Percentiles rank a stretch among this genome's conserved stretches.
phyloP scores from a whole-genome alignment of 1,140 invertebrate species.

The Hyposmocoma kahamanoa region DNA sequence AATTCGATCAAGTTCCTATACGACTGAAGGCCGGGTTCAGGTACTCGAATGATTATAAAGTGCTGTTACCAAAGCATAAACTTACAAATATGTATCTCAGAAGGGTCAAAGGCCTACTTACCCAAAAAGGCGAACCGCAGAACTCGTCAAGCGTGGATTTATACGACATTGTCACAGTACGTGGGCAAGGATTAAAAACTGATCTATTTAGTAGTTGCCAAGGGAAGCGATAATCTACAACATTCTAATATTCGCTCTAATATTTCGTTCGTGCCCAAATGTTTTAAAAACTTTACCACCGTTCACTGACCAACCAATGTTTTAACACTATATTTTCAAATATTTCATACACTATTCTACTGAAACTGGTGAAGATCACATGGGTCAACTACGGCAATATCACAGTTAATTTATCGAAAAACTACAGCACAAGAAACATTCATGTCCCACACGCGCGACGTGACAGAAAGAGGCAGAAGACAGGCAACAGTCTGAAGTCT shows the following conservation, averaged over 20 bases:
- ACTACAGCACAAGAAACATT: neutral
- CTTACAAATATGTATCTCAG: neutral
- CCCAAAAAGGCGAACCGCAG: slow-evolving; percentile 80
- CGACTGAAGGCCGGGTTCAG: neutral
- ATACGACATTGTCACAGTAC: slow-evolving; percentile 37
- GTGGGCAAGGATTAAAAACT: neutral
- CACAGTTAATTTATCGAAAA: slow-evolving; percentile 2
- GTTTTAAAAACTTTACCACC: slow-evolving; percentile 2
- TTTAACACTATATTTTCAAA: neutral
- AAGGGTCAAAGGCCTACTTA: slow-evolving; percentile 67
- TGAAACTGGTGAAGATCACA: neutral
- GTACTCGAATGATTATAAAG: neutral
- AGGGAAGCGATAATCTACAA: neutral
- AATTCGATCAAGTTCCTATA: neutral
- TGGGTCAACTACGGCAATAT: neutral
- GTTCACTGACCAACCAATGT: neutral
- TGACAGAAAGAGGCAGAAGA: too few relatives aligned
- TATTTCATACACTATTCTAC: neutral
- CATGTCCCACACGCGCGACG: neutral
- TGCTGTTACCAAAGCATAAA: neutral
- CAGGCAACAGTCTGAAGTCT: too few relatives aligned
- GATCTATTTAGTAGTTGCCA: neutral
- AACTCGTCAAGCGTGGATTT: slow-evolving; percentile 75
- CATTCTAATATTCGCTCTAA: neutral
- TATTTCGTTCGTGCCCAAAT: neutral